Evolutionary conservation across 2,888 invertebrate genomes (phyloP).

Genomic region (Eucera pruinosa): DNA sequence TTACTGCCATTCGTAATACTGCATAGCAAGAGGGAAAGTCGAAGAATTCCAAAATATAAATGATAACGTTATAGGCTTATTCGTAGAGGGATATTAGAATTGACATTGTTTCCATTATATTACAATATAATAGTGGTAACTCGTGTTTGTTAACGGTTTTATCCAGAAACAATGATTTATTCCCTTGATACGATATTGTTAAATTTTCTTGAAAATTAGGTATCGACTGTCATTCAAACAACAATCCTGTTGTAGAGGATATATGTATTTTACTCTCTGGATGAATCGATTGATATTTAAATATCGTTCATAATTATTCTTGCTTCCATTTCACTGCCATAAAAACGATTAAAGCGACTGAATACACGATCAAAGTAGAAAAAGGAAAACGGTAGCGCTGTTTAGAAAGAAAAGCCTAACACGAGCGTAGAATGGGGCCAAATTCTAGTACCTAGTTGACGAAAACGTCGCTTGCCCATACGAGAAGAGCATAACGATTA

Average conservation of each 20-base stretch:
- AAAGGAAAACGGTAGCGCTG: slow-evolving; percentile 22
- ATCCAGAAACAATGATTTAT: not conserved
- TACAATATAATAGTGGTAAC: not conserved
- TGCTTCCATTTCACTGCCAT: slow-evolving; percentile 78
- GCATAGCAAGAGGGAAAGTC: slow-evolving; percentile 33
- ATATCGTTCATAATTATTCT: slow-evolving; percentile 56
- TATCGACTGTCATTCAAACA: slow-evolving; percentile 62
- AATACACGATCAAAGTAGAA: slow-evolving; percentile 56
- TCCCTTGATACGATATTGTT: not conserved
- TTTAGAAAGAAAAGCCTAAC: slow-evolving; percentile 55
- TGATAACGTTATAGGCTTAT: not conserved
- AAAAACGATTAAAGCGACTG: slow-evolving; percentile 62
- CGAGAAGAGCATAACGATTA: slow-evolving; percentile 69
- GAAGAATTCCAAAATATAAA: not conserved
- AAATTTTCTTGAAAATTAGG: slow-evolving; percentile 9
- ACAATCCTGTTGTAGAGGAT: slow-evolving; percentile 34
- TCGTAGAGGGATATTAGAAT: not conserved
- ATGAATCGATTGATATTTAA: slow-evolving; percentile 58
- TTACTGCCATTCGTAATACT: slow-evolving; percentile 66
- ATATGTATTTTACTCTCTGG: slow-evolving; percentile 50
- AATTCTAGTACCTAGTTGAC: slow-evolving; percentile 76
- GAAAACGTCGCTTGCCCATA: slow-evolving; percentile 75
- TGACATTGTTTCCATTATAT: not conserved
- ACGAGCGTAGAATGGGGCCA: slow-evolving; percentile 73
- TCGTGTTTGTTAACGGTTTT: slow-evolving; percentile 1